A percentile compares a stretch with the other conserved stretches of the same genome.
phyloP scores from a whole-genome alignment of 2,113 vertebrate genomes.

The Aix galericulata region DNA sequence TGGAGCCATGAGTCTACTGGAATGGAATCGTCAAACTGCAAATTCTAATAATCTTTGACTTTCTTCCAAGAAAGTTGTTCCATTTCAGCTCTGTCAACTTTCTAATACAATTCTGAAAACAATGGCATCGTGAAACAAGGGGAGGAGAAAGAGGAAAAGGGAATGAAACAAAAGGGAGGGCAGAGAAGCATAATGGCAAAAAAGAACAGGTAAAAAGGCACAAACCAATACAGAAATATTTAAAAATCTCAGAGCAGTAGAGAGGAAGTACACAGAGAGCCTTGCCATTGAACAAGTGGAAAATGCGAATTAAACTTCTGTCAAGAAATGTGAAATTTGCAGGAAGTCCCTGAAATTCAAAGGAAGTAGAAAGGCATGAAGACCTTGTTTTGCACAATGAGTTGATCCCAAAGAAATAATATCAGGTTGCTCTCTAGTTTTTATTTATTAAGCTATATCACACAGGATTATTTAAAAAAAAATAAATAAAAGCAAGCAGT shows the following conservation, averaged over 20 bases:
- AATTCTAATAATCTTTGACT: background rate
- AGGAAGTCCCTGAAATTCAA: background rate
- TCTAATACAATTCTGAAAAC: background rate
- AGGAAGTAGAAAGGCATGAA: background rate
- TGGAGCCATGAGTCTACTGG: background rate
- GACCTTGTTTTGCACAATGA: background rate
- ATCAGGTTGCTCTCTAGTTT: background rate
- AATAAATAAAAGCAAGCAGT: background rate
- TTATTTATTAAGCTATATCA: fast-evolving
- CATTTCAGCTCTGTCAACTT: background rate
- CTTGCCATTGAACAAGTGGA: background rate
- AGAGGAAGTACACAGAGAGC: background rate
- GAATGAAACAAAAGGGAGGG: background rate
- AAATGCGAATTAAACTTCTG: background rate
- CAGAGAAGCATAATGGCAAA: background rate
- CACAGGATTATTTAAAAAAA: background rate
- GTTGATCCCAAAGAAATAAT: background rate
- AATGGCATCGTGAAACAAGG: background rate
- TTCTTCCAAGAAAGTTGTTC: background rate
- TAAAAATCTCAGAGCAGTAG: background rate
- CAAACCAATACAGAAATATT: background rate
- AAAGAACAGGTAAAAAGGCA: background rate
- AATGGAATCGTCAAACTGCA: background rate
- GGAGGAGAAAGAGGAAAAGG: background rate
- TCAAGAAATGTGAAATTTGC: background rate